Evolutionary conservation across 2,113 vertebrate species (phyloP).

Genomic region (Oophaga pumilio): DNA sequence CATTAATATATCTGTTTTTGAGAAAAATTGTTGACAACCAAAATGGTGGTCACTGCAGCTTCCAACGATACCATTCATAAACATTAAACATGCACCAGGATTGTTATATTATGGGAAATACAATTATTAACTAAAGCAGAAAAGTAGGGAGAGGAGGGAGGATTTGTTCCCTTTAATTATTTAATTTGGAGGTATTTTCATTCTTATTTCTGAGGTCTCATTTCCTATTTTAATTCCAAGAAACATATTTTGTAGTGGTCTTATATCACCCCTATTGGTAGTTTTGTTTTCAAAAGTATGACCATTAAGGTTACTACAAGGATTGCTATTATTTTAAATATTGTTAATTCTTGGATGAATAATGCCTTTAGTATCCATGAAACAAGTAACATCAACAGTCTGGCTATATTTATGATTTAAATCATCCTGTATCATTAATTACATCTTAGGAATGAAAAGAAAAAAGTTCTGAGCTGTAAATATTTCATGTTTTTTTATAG

Average conservation of each 20-base stretch:
- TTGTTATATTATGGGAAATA: too few species aligned
- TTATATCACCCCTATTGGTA: background rate
- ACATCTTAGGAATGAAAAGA: background rate
- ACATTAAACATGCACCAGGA: too few species aligned
- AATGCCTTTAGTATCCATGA: background rate
- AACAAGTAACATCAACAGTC: background rate
- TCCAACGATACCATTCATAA: background rate
- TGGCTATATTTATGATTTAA: slow-evolving; percentile 2
- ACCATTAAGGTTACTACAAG: background rate
- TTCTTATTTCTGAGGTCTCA: background rate
- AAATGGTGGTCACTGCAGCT: background rate
- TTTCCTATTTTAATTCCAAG: background rate
- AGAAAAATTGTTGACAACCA: background rate
- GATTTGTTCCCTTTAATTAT: background rate
- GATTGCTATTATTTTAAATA: background rate
- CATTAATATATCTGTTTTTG: background rate
- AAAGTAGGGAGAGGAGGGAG: too few species aligned
- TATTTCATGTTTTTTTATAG: background rate
- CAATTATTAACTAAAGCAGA: too few species aligned
- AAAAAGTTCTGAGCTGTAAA: background rate
- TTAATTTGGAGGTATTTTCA: background rate
- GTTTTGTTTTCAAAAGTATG: background rate
- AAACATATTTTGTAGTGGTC: background rate
- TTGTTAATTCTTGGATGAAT: background rate
- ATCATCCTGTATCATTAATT: slow-evolving; percentile 21